Conservation (phyloP, 2,888 invertebrate genomes). For the Folsomia manolachei region DNA sequence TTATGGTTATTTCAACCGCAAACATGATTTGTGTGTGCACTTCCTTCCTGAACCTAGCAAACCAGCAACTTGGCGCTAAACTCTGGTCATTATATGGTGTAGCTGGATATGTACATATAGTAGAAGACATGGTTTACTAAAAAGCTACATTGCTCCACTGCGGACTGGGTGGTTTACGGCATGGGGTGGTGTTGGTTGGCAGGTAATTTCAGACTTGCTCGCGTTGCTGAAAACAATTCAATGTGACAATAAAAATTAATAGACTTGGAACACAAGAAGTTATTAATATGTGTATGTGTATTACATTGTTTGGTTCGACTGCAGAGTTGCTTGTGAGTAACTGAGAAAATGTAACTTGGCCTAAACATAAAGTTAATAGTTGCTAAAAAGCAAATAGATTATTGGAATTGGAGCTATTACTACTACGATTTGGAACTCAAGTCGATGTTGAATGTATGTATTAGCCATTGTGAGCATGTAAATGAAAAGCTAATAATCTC, state of each 20-base stretch:
- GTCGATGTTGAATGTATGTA: background rate
- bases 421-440: background rate
- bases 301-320: no score
- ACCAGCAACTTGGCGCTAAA: background rate
- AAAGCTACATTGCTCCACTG: no score
- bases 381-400: background rate
- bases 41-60: background rate
- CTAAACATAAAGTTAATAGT: background rate
- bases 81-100: background rate
- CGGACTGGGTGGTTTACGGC: background rate
- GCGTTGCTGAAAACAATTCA: background rate
- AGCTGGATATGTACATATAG: no score
- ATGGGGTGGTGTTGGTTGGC: background rate
- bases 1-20: background rate
- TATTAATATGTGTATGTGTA: background rate
- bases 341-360: no score
- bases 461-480: no score
- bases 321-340: no score
- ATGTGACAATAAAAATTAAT: slow-evolving; percentile 7
- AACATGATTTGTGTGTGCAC: slow-evolving; percentile 4
- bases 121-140: no score
- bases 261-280: background rate
- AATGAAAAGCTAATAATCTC: slow-evolving; percentile 8
- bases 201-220: background rate
- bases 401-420: background rate